phyloP scores from a whole-genome alignment of 1,140 invertebrate species.

The Pseudoatta argentina region DNA sequence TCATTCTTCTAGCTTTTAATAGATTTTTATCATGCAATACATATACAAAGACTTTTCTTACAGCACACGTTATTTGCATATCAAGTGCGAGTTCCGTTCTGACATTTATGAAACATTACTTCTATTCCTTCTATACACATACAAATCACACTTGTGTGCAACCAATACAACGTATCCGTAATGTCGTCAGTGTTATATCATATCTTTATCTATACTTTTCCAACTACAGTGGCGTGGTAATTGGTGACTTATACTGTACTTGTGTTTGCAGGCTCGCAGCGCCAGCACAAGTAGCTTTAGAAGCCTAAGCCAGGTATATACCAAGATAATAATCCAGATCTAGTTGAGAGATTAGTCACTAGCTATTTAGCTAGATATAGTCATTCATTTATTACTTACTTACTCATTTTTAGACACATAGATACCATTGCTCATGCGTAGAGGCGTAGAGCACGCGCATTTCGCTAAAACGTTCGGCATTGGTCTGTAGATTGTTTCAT shows the following conservation, averaged over 20 bases:
- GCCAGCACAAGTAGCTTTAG: conserved; percentile 95
- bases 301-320: conserved; percentile 93
- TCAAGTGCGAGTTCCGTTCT: background rate
- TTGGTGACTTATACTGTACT: conserved; percentile 85
- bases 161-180: conserved; percentile 71
- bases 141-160: background rate
- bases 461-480: conserved; percentile 41
- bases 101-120: conserved; percentile 24
- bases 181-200: conserved; percentile 39
- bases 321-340: conserved; percentile 83
- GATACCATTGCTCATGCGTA: conserved; percentile 65
- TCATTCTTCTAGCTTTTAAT: conserved; percentile 21
- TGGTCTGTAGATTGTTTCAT: background rate
- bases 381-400: conserved; percentile 63
- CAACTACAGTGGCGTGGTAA: conserved; percentile 82
- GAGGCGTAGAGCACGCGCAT: conserved; percentile 67
- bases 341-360: conserved; percentile 77
- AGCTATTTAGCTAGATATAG: conserved; percentile 79
- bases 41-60: background rate
- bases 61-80: conserved; percentile 12
- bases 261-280: conserved; percentile 92
- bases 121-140: background rate
- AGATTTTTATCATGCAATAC: conserved; percentile 20
- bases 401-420: conserved; percentile 64
- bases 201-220: conserved; percentile 77